Percentiles rank a stretch among this genome's conserved stretches.
These are phyloP conservation scores for Drosophila engyochracea DNA, from an alignment of 2,888 invertebrate species.

Conservation along the genomic window DNA sequence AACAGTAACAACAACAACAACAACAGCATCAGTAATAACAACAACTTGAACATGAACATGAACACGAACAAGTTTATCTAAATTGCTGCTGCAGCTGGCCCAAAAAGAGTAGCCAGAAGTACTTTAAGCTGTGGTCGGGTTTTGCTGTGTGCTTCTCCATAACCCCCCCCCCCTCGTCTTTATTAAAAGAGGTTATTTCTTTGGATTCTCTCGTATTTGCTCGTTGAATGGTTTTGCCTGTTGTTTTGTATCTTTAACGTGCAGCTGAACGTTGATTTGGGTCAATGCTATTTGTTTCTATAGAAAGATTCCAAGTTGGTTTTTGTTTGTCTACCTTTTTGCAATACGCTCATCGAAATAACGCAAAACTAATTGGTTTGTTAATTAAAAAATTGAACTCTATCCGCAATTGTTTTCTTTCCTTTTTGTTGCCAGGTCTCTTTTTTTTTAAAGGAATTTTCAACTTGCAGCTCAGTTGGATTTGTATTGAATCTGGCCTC, in stretches of 20 bases:
- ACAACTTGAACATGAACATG: conserved; percentile 48
- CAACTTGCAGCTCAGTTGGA: background rate
- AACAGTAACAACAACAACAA: conserved; percentile 24
- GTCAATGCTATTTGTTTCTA: conserved; percentile 72
- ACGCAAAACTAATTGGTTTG: conserved; percentile 78
- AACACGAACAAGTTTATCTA: conserved; percentile 76
- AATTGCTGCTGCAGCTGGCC: conserved; percentile 68
- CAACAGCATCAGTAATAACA: conserved; percentile 22
- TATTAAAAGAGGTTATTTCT: conserved; percentile 1
- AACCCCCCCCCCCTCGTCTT: background rate
- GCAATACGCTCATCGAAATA: conserved; percentile 23
- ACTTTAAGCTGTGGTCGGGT: conserved; percentile 52
- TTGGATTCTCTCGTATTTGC: conserved; percentile 49
- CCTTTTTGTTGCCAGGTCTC: background rate
- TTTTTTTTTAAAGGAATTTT: background rate
- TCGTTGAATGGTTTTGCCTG: conserved; percentile 49
- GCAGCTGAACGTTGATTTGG: conserved; percentile 71
- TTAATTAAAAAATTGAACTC: conserved; percentile 74
- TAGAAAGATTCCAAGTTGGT: conserved; percentile 44
- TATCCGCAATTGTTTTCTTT: conserved; percentile 39
- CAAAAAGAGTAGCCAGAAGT: conserved; percentile 24
- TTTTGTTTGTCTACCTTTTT: conserved; percentile 34
- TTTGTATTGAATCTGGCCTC: conserved; percentile 7
- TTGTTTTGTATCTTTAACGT: conserved; percentile 54
- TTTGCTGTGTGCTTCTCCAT: background rate